These are phyloP conservation scores for Hyppa rectilinea DNA, from an alignment of 2,888 invertebrate genomes.

Conservation along the genomic window DNA sequence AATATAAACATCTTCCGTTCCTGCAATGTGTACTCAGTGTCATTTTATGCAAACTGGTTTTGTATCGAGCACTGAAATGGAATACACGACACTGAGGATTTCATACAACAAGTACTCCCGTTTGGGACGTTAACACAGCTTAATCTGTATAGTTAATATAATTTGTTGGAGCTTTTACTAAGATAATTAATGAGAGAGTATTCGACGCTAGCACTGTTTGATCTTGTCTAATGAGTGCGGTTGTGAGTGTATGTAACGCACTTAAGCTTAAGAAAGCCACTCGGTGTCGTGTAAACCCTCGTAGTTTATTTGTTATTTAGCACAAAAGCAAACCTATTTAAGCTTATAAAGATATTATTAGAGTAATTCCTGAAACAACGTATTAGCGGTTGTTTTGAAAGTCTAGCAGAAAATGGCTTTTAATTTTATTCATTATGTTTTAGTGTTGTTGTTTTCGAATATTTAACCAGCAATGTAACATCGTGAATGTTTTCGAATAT, in stretches of 20 bases:
- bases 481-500: constrained; percentile 27
- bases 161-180: constrained; percentile 64
- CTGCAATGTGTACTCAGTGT: constrained; percentile 39
- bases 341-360: constrained; percentile 48
- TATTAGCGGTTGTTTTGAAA: constrained; percentile 54
- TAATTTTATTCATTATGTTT: constrained; percentile 50
- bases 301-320: constrained; percentile 51
- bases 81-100: constrained; percentile 9
- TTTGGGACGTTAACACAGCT: constrained; percentile 1
- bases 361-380: constrained; percentile 43
- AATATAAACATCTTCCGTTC: constrained; percentile 55
- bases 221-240: constrained; percentile 80
- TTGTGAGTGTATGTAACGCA: constrained; percentile 71
- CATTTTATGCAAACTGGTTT: constrained; percentile 44
- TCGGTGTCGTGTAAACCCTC: constrained; percentile 62
- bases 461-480: constrained; percentile 21
- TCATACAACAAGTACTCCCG: constrained; percentile 14
- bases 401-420: constrained; percentile 39
- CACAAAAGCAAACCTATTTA: constrained; percentile 37
- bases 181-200: constrained; percentile 62
- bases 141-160: constrained; percentile 59
- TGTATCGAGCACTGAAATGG: constrained; percentile 19
- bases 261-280: constrained; percentile 72
- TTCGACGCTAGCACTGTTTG: constrained; percentile 70
- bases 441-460: constrained; percentile 33